Evolutionary conservation across 1,140 invertebrate species (phyloP), one percentile per base, ranked within the genome.

Genomic region (Augochlora pura): DNA sequence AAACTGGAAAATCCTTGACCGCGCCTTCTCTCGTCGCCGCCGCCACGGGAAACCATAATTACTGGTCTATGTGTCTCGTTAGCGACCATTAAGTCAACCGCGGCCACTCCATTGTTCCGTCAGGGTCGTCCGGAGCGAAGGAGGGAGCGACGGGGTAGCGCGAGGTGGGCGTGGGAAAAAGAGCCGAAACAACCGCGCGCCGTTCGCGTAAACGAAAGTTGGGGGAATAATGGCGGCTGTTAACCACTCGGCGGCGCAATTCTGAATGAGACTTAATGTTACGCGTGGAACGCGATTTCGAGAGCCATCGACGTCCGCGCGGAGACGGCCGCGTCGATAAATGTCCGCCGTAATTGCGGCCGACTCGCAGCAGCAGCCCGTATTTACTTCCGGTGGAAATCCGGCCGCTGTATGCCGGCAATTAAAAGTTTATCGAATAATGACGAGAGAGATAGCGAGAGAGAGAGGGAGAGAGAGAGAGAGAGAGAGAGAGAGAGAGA

Each of bases 371-470:
- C 0, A 9, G 12, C n/a, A 9, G 21, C 0, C 16, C 42, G 59
- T 46, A 71, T 72, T 64, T 72, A 42, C 38, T 54, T 60, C 23
- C 32, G 9, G 32, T 9, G 2, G 2, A 42, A 54, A 52, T 63
- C 60, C 39, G 23, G 62, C 42, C 76, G 25, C 12, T 71, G 32
- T 72, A 64, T 64, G 69, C 57, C n/a, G 54, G 62, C 82, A 85
- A 85, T 85, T 85, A 85, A 85, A 85, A 85, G 84, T 85, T 85
- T 59, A 85, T 57, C 69, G 65, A 67, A 85, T 63, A 81, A 81
- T 57, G 52, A 42, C 21, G 38, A 25, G 54, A 59, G n/a, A n/a
- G n/a, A n/a, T n/a, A n/a, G n/a, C n/a, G n/a, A n/a, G n/a, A n/a
- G n/a, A n/a, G n/a, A n/a, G n/a, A n/a, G n/a, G n/a, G n/a, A n/a